Base-by-base conservation (phyloP, 2,888 invertebrate genomes). In the Elmis aenea region DNA sequence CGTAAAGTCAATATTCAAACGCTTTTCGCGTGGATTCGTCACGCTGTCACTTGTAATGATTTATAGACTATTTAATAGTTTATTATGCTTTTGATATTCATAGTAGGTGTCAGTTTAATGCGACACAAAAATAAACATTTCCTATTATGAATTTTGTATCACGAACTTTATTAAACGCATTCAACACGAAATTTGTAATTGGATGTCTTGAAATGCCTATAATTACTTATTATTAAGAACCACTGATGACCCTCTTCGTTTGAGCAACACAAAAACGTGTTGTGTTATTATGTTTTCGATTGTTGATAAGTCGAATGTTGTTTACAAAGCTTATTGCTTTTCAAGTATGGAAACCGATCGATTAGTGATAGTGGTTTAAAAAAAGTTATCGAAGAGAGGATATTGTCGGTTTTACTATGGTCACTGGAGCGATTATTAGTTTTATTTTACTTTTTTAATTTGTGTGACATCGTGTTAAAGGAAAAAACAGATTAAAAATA, bases 91-190 rank as follows among this genome's bases (percentile, higher is more conserved):
- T n/a, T 57, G 52, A 54, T 48, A 44, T 33, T 44, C 38, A 44
- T 37, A 44, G 48, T 53, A 59, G n/a, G 57, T 61, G 61, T 60
- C 59, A 56, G 59, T 60, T 62, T 59, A 58, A 56, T 58, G 55
- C 61, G 58, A 61, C 57, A 59, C 57, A 51, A 62, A 65, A 63
- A 62, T 63, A 64, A 64, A 65, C 63, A 63, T 53, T 53, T 53
- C 46, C 47, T 48, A 53, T 58, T 44, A 35, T 45, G 13, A 14
- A 15, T 33, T 40, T 45, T 36, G 44, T 45, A 38, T 39, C 42
- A 39, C 27, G 39, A 38, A 42, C 30, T 38, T 43, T 41, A 47
- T 42, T 37, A 33, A 25, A 16, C 32, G 36, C 20, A 48, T 45
- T 48, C 35, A 35, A 18, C 32, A 31, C 26, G 35, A 41, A 48